Evolutionary conservation across 2,888 invertebrate species (phyloP).

Genomic region (Drosophila paracracens): DNA sequence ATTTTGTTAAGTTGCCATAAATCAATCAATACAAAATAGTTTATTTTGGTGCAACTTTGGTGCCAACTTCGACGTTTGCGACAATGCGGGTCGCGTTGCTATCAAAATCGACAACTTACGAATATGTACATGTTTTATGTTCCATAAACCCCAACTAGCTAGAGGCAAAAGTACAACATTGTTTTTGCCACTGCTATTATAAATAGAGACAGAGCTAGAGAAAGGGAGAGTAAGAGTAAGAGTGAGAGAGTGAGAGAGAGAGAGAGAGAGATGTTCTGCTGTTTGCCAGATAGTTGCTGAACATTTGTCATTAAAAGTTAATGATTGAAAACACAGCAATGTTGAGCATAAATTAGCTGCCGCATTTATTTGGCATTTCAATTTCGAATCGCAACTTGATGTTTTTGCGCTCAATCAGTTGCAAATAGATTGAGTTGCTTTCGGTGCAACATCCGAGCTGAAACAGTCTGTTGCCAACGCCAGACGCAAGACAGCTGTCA

Average conservation of each 20-base stretch:
- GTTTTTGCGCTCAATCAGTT: background rate
- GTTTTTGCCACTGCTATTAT: background rate
- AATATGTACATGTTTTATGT: conserved; percentile 4
- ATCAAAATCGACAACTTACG: background rate
- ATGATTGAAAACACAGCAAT: background rate
- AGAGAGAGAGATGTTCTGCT: background rate
- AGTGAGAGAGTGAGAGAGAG: background rate
- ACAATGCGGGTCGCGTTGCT: conserved; percentile 29
- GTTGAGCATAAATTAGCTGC: background rate
- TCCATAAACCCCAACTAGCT: background rate
- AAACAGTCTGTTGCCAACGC: background rate
- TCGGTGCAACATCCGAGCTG: background rate
- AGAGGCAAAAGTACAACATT: background rate
- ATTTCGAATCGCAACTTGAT: background rate
- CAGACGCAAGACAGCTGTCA: background rate
- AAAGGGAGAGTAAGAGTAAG: no score
- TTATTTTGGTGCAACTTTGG: conserved; percentile 4
- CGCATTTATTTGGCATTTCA: background rate
- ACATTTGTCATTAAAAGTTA: background rate
- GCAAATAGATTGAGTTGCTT: background rate
- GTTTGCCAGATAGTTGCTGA: background rate
- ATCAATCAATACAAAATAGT: conserved; percentile 61
- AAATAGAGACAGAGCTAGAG: background rate
- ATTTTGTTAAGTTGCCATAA: conserved; percentile 58
- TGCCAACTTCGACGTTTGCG: conserved; percentile 29